Base-by-base conservation (phyloP, 2,888 invertebrate species). In the Parascotia fuliginaria region DNA sequence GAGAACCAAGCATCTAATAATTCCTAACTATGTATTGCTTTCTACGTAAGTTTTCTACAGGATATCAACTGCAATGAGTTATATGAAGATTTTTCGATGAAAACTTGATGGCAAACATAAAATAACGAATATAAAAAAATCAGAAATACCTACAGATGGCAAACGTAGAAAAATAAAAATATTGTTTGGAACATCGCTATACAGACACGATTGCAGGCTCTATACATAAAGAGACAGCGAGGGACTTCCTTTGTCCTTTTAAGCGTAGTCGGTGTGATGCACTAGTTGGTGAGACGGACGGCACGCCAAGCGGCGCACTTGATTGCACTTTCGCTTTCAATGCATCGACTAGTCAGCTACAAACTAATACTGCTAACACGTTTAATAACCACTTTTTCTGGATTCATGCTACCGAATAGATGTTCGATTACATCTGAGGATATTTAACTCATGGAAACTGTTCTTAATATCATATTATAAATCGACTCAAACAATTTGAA, bases 241-340 rank as follows among this genome's bases (percentile, higher is more conserved):
- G 58, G 55, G 70, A 77, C 77, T 77, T 77, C 77, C 77, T 78
- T 78, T 78, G 77, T 77, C 77, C 78, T 78, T 77, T 70, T 71
- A 73, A 71, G 73, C 62, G 68, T 47, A 55, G 63, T 57, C 60
- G 51, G 64, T 67, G 56, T 65, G 64, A 61, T 64, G 67, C 60
- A 61, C 69, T 60, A 62, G 46, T 42, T 55, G 50, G n/a, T n/a
- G n/a, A n/a, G n/a, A n/a, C n/a, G n/a, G 51, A 55, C 58, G 31
- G 62, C 62, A 65, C 55, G 67, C 52, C 65, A 60, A 63, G 49
- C 64, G 60, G 52, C 60, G 61, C 68, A 75, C 78, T 82, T 75
- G 80, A 83, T 82, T 75, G 77, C 86, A 85, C 87, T 89, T 87
- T 88, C 88, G 76, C 86, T 88, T 83, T 87, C 81, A 62, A 73